Percentiles rank a stretch among this genome's conserved stretches.
Evolutionary conservation across 1,140 invertebrate genomes (phyloP).

Genomic region (Ceratosolen fusciceps): DNA sequence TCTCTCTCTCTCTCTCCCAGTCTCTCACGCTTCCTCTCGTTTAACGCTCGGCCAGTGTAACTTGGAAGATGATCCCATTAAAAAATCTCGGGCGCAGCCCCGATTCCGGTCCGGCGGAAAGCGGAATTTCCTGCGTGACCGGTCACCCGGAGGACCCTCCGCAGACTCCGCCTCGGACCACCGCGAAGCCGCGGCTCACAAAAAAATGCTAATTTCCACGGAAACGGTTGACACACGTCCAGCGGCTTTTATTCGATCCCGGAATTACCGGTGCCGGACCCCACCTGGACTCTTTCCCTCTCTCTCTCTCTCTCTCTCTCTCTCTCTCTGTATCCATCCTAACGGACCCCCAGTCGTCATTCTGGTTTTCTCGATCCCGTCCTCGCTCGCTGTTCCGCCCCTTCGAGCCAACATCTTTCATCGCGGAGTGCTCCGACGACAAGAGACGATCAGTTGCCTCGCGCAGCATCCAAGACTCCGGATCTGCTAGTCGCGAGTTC

Average conservation of each 20-base stretch:
- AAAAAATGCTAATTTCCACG: conserved; percentile 23
- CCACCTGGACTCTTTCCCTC: conserved; percentile 72
- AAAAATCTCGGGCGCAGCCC: neutral
- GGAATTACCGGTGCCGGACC: conserved; percentile 65
- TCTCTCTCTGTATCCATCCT: conserved; percentile 68
- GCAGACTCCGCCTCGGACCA: conserved; percentile 54
- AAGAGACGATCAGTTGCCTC: no score
- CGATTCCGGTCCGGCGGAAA: conserved; percentile 15
- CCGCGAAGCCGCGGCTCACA: conserved; percentile 42
- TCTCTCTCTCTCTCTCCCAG: no score
- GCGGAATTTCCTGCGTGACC: conserved; percentile 49
- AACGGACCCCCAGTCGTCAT: conserved; percentile 68
- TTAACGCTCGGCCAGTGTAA: conserved; percentile 20
- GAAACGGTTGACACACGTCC: neutral
- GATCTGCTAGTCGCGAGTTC: no score
- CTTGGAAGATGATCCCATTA: conserved; percentile 35
- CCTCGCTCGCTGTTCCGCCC: no score
- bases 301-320: no score
- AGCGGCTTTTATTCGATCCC: neutral
- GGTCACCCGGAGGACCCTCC: neutral
- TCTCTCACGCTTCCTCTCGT: neutral
- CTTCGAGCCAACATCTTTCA: no score
- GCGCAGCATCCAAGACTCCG: no score
- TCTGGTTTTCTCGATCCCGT: conserved; percentile 67
- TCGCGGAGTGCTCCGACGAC: no score